These are phyloP conservation scores for Lasioglossum marginatum DNA, from an alignment of 2,888 invertebrate genomes.

Conservation along the genomic window DNA sequence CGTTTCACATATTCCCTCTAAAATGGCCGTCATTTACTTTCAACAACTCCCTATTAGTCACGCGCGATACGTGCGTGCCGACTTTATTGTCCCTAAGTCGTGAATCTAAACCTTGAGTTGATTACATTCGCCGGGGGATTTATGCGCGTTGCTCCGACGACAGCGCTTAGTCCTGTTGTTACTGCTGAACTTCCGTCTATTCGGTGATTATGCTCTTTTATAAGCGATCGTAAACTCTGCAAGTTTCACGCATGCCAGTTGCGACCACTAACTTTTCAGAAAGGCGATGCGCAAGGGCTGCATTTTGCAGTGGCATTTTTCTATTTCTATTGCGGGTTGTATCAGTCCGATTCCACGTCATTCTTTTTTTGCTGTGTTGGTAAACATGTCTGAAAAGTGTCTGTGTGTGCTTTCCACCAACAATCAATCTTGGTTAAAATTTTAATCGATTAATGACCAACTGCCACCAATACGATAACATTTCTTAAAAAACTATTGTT, in stretches of 20 bases:
- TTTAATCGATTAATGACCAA: too few relatives aligned
- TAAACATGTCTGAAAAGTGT: too few relatives aligned
- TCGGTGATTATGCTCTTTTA: background rate
- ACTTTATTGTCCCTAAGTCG: constrained; percentile 19
- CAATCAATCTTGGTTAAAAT: too few relatives aligned
- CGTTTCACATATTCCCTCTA: constrained; percentile 18
- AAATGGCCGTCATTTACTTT: constrained; percentile 20
- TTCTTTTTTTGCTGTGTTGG: too few relatives aligned
- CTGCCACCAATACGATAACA: too few relatives aligned
- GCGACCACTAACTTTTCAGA: background rate
- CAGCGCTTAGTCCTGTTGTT: background rate
- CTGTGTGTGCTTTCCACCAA: too few relatives aligned
- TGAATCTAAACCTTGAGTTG: background rate
- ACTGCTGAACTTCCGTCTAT: background rate
- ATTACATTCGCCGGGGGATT: constrained; percentile 7
- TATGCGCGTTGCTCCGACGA: background rate
- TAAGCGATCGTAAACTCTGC: background rate
- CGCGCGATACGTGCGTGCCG: background rate
- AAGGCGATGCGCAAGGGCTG: background rate
- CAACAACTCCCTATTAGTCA: constrained; percentile 21
- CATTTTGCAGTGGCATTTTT: background rate
- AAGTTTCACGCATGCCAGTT: background rate
- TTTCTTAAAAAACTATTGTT: too few relatives aligned
- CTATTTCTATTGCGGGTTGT: background rate
- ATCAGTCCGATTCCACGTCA: too few relatives aligned